Base-by-base conservation (phyloP, 2,113 vertebrate genomes). In the Notarius lentiginosus region DNA sequence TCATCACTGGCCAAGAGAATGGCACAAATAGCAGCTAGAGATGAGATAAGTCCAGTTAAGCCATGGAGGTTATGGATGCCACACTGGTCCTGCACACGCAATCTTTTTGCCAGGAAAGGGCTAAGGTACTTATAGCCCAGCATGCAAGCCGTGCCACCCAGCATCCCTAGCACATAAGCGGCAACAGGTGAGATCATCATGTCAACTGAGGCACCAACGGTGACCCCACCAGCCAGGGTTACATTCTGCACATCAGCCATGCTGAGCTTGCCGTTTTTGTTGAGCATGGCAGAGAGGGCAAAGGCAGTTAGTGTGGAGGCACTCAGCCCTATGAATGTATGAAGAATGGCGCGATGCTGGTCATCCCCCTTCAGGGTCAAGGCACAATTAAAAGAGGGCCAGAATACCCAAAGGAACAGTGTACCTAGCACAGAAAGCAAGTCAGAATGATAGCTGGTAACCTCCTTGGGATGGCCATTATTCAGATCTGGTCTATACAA, bases 331-430 rank as follows among this genome's bases (percentile, higher is more conserved):
- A 97, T 93, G 65, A 97, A 93, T 0, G 96, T 97, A 93, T 97
- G 96, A 22, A 97, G 93, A 82, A 96, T 93, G 80, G 96, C 96
- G 0, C 94, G 90, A 89, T 96, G 96, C 89, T 97, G 97, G 84
- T 94, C 94, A 1, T 96, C 94, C 0, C 95, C 95, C 0, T 90
- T 94, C 0, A 94, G 91, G 82, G 95, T 94, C 55, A 96, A 84
- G 1, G 95, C 93, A 0, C 96, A 95, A 91, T 97, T 95, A 3
- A 97, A 97, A 3, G 96, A 96, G 7, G 96, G 96, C 96, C 96
- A 97, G 90, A 97, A 97, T 51, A 97, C 96, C 96, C 97, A 97
- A 22, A 97, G 96, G 88, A 96, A 95, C 89, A 97, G 91, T 0
- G 91, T 95, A 7, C 96, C 96, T 84, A 96, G 88, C 15, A 96